Evolutionary conservation across 1,140 invertebrate species (phyloP).

Genomic region (Gryon sp.): DNA sequence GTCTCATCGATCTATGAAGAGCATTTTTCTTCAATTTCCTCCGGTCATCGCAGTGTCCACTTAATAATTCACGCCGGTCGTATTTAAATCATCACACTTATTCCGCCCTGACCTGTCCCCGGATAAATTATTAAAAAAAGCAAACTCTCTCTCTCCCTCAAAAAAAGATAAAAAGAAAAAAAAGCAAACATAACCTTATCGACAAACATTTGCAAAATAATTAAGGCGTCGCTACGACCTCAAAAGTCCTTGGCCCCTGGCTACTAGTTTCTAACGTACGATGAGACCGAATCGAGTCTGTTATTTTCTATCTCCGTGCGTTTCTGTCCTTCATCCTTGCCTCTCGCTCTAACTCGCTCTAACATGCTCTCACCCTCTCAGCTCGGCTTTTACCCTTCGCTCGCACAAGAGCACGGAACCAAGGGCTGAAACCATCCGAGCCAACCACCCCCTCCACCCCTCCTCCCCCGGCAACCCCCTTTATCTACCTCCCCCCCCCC

Average conservation of each 20-base stretch:
- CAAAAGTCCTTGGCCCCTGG: constrained; percentile 72
- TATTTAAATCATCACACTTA: constrained; percentile 37
- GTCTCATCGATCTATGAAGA: constrained; percentile 41
- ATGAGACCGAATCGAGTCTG: constrained; percentile 69
- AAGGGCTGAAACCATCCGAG: constrained; percentile 64
- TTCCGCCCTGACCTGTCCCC: not conserved
- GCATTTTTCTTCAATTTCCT: not conserved
- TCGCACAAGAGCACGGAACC: constrained; percentile 60
- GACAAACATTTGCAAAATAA: constrained; percentile 57
- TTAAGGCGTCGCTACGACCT: constrained; percentile 73
- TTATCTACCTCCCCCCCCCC: constrained; percentile 29
- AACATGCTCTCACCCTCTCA: constrained; percentile 62
- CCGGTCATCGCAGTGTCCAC: not conserved
- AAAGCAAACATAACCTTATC: too few relatives aligned
- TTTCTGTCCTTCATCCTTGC: constrained; percentile 64
- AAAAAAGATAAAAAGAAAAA: too few relatives aligned
- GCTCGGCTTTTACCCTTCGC: constrained; percentile 60
- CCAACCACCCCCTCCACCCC: constrained; percentile 51
- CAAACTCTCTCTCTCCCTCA: too few relatives aligned
- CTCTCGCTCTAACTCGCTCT: too few relatives aligned
- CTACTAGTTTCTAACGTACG: constrained; percentile 64
- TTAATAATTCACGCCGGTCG: constrained; percentile 24
- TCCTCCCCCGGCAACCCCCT: too few relatives aligned
- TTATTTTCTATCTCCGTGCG: constrained; percentile 73
- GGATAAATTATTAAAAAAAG: constrained; percentile 8